Percentiles rank a stretch among this genome's conserved stretches.
Conservation (phyloP, 2,797 vertebrate species). For the Pogonophryne albipinna region DNA sequence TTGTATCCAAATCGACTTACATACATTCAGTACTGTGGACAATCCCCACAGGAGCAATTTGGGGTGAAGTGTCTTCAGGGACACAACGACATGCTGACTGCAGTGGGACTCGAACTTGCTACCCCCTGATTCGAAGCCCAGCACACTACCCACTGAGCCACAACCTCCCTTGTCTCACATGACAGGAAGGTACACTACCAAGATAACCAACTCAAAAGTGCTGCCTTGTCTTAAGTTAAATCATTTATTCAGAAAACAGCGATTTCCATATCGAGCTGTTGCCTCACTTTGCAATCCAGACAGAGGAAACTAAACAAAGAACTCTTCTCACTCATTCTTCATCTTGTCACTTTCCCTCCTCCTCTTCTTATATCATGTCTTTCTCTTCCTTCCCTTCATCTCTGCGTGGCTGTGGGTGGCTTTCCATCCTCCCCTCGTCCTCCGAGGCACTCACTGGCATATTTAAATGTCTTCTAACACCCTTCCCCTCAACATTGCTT, state of each 20-base stretch:
- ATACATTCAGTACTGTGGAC: no score
- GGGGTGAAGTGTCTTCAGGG: no score
- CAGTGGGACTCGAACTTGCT: no score
- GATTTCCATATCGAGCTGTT: constrained; percentile 46
- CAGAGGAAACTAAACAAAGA: constrained; percentile 27
- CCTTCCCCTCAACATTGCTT: constrained; percentile 55
- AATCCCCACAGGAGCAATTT: no score
- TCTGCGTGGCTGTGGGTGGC: constrained; percentile 18
- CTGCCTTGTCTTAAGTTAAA: constrained; percentile 31
- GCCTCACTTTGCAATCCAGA: constrained; percentile 23
- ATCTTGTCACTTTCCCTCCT: constrained; percentile 14
- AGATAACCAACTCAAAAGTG: constrained; percentile 49
- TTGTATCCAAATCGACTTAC: no score
- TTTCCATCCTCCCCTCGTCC: constrained; percentile 47
- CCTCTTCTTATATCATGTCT: constrained; percentile 30
- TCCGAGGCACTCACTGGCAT: constrained; percentile 64
- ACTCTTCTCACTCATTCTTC: constrained; percentile 25
- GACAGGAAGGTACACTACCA: constrained; percentile 41
- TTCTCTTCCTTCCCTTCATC: constrained; percentile 31
- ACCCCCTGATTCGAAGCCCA: no score
- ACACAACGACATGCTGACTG: no score
- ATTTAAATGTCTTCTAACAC: constrained; percentile 81
- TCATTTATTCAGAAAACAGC: constrained; percentile 43
- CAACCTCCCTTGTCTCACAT: neutral
- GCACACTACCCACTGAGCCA: no score